Evolutionary conservation across 2,797 vertebrate species (phyloP).

Genomic region (Varecia variegata): DNA sequence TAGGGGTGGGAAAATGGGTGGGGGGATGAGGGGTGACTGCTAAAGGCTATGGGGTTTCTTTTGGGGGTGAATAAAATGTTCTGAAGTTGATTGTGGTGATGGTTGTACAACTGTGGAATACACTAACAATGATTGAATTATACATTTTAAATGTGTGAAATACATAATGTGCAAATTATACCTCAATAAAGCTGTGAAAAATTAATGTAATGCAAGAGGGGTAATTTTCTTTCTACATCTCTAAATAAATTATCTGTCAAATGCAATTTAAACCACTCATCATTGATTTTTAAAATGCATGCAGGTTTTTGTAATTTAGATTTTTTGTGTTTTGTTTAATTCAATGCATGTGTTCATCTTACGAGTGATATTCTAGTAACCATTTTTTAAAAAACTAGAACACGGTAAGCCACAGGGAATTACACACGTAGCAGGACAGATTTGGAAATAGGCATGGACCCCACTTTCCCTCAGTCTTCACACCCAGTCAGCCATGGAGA

Average conservation of each 20-base stretch:
- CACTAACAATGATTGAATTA: not conserved
- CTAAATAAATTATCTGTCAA: conserved; percentile 10
- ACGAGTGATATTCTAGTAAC: not conserved
- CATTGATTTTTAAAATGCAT: not conserved
- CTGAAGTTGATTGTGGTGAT: not conserved
- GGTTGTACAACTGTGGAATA: not conserved
- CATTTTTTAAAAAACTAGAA: not conserved
- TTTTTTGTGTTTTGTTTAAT: not conserved
- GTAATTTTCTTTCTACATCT: conserved; percentile 7
- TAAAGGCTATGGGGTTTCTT: not conserved
- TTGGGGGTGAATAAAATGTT: not conserved
- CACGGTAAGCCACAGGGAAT: not conserved
- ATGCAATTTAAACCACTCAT: not conserved
- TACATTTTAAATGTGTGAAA: not conserved
- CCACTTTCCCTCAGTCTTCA: not conserved
- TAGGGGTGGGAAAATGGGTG: not conserved
- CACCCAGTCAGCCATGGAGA: not conserved
- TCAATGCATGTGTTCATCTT: not conserved
- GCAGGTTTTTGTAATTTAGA: not conserved
- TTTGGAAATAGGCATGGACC: not conserved
- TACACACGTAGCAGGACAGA: not conserved
- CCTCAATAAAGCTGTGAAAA: not conserved
- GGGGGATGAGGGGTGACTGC: not conserved
- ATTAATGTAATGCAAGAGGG: not conserved
- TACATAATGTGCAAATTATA: not conserved